These are phyloP conservation scores for Lagopus muta DNA, from an alignment of 2,113 vertebrate genomes.

Conservation along the genomic window DNA sequence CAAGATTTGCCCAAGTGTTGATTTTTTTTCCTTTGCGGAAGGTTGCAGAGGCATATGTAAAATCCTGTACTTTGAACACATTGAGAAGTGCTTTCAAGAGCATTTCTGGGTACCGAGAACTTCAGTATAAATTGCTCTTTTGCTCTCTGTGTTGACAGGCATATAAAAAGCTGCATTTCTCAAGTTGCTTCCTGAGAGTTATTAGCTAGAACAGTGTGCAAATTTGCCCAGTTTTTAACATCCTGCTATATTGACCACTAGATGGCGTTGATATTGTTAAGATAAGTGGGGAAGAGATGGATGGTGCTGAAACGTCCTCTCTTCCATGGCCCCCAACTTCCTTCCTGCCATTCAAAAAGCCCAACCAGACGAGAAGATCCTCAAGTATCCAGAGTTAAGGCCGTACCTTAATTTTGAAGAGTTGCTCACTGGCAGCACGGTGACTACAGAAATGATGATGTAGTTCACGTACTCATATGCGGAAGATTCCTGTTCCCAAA, in stretches of 20 bases:
- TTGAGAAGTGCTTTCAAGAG: neutral
- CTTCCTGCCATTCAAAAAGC: neutral
- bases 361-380: neutral
- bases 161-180: neutral
- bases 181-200: neutral
- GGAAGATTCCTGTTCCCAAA: neutral
- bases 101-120: neutral
- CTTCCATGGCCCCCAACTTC: neutral
- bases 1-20: neutral
- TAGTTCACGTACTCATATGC: neutral
- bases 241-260: neutral
- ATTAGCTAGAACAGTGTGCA: neutral
- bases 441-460: neutral
- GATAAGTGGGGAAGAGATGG: neutral
- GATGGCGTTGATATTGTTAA: constrained; percentile 35
- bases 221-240: neutral
- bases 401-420: neutral
- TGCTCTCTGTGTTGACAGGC: neutral
- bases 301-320: neutral
- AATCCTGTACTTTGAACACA: neutral
- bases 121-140: neutral
- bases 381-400: neutral
- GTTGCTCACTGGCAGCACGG: neutral
- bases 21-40: neutral
- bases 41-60: neutral